Percentiles rank a stretch among this genome's conserved stretches.
Evolutionary conservation across 1,140 invertebrate genomes (phyloP).

Genomic region (Dysdera silvatica): DNA sequence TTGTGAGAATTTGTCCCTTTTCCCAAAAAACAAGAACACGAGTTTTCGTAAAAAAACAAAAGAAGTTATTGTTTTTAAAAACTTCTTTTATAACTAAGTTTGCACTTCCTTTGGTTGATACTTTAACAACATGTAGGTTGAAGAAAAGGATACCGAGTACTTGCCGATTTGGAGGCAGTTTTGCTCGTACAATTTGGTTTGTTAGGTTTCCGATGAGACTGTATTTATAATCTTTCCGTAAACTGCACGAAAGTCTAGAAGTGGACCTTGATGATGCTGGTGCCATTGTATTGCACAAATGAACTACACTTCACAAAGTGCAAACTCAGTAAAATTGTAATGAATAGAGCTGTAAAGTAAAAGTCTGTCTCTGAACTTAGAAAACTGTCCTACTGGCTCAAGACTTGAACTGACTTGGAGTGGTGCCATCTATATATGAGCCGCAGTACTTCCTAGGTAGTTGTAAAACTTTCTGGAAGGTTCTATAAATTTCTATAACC

Average conservation of each 20-base stretch:
- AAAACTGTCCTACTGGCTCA: too few relatives aligned
- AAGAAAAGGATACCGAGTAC: not conserved
- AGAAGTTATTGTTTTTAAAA: too few relatives aligned
- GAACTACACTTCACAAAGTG: too few relatives aligned
- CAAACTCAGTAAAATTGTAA: too few relatives aligned
- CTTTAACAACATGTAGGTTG: not conserved
- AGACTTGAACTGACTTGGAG: too few relatives aligned
- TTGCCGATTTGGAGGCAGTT: slow-evolving; percentile 1
- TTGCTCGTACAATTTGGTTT: not conserved
- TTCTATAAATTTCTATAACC: too few relatives aligned
- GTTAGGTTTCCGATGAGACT: not conserved
- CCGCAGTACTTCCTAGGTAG: too few relatives aligned
- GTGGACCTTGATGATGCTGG: not conserved
- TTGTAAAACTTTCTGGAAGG: too few relatives aligned
- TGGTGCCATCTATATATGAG: too few relatives aligned
- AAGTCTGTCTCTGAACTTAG: too few relatives aligned
- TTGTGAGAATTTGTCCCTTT: not conserved
- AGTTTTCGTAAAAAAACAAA: too few relatives aligned
- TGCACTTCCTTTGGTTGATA: not conserved
- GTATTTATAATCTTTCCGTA: not conserved
- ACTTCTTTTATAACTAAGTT: not conserved
- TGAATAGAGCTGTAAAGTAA: too few relatives aligned
- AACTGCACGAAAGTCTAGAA: not conserved
- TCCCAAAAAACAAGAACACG: slow-evolving; percentile 2
- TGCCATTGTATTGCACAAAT: not conserved